Percentiles rank a stretch among this genome's conserved stretches.
Evolutionary conservation across 2,113 vertebrate species (phyloP).

Genomic region (Colossoma macropomum): DNA sequence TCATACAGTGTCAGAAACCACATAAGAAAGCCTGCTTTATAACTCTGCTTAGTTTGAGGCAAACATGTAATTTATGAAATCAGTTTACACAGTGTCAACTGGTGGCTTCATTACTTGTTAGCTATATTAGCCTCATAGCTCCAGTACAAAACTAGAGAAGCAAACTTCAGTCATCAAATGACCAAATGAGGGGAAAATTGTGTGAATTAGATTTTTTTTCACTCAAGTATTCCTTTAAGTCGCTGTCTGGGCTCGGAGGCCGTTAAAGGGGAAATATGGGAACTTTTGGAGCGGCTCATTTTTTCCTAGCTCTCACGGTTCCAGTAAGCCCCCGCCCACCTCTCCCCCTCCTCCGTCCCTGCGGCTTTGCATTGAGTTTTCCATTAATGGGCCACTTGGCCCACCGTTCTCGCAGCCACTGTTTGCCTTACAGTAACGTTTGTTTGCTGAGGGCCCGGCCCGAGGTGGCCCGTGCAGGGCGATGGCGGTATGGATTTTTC

Average conservation of each 20-base stretch:
- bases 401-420: conserved; percentile 30
- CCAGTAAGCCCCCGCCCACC: conserved; percentile 44
- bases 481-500: conserved; percentile 45
- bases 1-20: no score
- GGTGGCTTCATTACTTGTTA: not conserved
- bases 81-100: no score
- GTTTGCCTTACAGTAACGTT: conserved; percentile 50
- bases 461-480: conserved; percentile 9
- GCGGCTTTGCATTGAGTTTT: conserved; percentile 46
- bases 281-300: not conserved
- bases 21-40: no score
- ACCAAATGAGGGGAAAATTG: not conserved
- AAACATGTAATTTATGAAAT: no score
- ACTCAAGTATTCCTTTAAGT: not conserved
- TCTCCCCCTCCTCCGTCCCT: conserved; percentile 13
- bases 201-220: not conserved
- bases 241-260: conserved; percentile 28
- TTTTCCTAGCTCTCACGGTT: conserved; percentile 36
- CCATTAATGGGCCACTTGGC: conserved; percentile 41
- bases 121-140: not conserved
- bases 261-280: conserved; percentile 19
- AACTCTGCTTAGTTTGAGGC: no score
- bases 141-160: not conserved
- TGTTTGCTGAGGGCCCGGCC: conserved; percentile 49
- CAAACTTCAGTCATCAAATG: not conserved